Evolutionary conservation across 1,140 invertebrate species (phyloP).

Genomic region (Fopius arisanus): DNA sequence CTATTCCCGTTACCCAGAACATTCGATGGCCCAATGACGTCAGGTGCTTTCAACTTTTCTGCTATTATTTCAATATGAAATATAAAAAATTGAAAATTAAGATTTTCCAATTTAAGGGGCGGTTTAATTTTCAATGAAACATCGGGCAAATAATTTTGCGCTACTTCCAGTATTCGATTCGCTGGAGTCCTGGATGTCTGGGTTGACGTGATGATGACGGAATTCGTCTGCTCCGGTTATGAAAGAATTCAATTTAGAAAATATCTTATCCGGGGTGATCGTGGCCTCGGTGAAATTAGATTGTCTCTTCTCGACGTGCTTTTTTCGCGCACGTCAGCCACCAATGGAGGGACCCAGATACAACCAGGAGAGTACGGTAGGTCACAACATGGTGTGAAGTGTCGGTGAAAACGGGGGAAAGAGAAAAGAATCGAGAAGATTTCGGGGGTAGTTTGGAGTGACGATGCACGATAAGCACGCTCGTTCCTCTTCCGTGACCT

Average conservation of each 20-base stretch:
- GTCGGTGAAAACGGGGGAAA: background rate
- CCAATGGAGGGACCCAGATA: conserved; percentile 20
- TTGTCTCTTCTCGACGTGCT: conserved; percentile 38
- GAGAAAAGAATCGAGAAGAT: conserved; percentile 14
- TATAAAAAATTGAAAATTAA: too few relatives aligned
- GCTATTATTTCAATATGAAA: too few relatives aligned
- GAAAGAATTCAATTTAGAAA: conserved; percentile 1
- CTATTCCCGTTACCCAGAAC: conserved; percentile 29
- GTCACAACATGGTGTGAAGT: background rate
- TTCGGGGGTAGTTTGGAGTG: conserved; percentile 51
- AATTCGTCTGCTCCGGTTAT: background rate
- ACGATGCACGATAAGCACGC: conserved; percentile 66
- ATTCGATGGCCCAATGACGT: conserved; percentile 19
- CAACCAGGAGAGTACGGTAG: conserved; percentile 12
- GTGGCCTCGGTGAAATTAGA: conserved; percentile 44
- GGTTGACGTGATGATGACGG: background rate
- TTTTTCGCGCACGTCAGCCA: conserved; percentile 57
- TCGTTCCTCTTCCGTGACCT: conserved; percentile 55
- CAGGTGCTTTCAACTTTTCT: conserved; percentile 5
- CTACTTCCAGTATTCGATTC: background rate
- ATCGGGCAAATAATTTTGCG: too few relatives aligned
- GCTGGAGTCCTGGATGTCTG: background rate
- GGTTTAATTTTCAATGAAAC: too few relatives aligned
- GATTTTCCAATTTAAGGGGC: too few relatives aligned
- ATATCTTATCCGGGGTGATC: background rate